Base-by-base conservation (phyloP, 35 echinoderm and acorn worm species). In the Heliocidaris erythrogramma region DNA sequence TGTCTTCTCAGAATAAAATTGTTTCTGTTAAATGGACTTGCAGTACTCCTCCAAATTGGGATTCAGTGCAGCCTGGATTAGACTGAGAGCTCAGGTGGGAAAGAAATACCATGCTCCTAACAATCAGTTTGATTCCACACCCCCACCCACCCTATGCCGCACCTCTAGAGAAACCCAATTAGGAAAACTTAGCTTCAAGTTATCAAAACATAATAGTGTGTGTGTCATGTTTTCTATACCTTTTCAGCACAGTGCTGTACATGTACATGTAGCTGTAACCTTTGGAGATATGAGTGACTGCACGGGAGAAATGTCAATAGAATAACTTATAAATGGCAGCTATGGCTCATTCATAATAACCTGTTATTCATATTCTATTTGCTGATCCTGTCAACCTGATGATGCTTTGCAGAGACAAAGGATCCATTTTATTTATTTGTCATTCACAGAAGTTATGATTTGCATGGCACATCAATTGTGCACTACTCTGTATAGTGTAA, bases 361-460 rank as follows among this genome's bases (percentile, higher is more conserved):
- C 65, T 18, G 21, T 78, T 78, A 78, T 78, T 24, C 65, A 78
- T 78, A 27, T 78, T 78, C 65, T 78, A 78, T 78, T 78, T 78
- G 65, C 65, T 78, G 21, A n/a, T 78, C 65, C 65, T 78, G 65
- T 78, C 65, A 78, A 78, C 65, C 65, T 78, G 65, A 78, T 78
- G 65, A 78, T 18, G 9, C 27, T 78, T 18, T 5, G 27, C 27
- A 78, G 27, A 78, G 65, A 78, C 65, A 78, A 78, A 78, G 21
- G 27, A 78, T 27, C 65, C 18, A 78, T 78, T 24, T 78, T 21
- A 78, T 78, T 21, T 78, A 21, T 78, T 78, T 78, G 65, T 18
- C 65, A 78, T 78, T 78, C 65, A 78, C 27, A 27, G 65, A 78
- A 27, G 65, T 78, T 24, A 78, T 78, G 65, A 78, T 78, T 78